These are phyloP conservation scores for Engystomops pustulosus DNA, from an alignment of 2,113 vertebrate species.

Conservation along the genomic window DNA sequence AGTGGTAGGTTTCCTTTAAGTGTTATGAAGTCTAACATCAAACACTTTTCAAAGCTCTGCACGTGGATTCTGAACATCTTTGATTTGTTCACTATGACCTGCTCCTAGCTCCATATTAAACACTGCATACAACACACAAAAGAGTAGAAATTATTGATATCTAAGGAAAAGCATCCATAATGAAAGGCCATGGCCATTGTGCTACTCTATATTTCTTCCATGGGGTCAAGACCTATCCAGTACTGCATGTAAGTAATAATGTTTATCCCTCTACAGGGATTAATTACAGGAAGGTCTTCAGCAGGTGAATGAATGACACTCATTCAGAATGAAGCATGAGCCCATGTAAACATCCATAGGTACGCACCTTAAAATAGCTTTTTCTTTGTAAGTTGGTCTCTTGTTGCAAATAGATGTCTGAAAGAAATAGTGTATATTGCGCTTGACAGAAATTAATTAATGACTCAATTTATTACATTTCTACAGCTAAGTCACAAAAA, in stretches of 20 bases:
- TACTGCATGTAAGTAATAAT: conserved; percentile 9
- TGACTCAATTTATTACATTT: not conserved
- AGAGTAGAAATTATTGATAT: not conserved
- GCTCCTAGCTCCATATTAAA: not conserved
- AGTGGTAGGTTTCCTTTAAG: too few species aligned
- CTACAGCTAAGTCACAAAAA: not conserved
- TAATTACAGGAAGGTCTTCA: not conserved
- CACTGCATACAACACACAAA: not conserved
- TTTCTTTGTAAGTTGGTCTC: conserved; percentile 2
- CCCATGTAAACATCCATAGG: not conserved
- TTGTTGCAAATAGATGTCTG: not conserved
- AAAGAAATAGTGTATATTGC: not conserved
- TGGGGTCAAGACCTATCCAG: conserved; percentile 7
- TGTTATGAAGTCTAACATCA: too few species aligned
- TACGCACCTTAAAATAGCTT: not conserved
- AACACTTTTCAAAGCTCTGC: not conserved
- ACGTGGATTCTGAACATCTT: not conserved
- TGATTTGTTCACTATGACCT: not conserved
- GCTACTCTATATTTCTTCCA: not conserved
- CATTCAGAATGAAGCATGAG: not conserved
- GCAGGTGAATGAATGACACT: conserved; percentile 1
- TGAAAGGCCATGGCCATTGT: not conserved
- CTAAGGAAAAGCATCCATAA: not conserved
- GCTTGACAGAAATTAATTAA: conserved; percentile 1
- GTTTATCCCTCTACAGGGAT: conserved; percentile 1